Evolutionary conservation across 2,113 vertebrate genomes (phyloP).

Genomic region (Pavo muticus): DNA sequence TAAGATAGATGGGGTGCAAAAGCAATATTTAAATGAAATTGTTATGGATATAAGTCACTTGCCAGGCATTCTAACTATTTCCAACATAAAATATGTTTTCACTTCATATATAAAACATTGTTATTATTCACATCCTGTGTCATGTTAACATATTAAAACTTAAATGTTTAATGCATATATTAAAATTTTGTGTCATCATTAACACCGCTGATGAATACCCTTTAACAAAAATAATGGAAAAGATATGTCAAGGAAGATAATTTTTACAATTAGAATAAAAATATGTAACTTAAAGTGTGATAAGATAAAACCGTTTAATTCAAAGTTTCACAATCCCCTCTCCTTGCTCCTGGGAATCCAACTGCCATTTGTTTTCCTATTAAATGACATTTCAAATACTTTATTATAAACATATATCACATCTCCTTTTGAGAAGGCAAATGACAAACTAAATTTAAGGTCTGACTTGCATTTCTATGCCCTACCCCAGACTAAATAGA

Average conservation of each 20-base stretch:
- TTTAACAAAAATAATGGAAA: slow-evolving; percentile 80
- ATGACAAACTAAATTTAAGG: slow-evolving; percentile 80
- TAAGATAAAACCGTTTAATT: slow-evolving; percentile 76
- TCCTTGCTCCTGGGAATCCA: slow-evolving; percentile 61
- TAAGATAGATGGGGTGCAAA: slow-evolving; percentile 92
- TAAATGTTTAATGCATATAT: slow-evolving; percentile 89
- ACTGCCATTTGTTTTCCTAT: slow-evolving; percentile 81
- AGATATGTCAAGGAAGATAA: slow-evolving; percentile 79
- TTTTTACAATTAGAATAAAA: slow-evolving; percentile 84
- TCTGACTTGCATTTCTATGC: slow-evolving; percentile 69
- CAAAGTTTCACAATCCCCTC: slow-evolving; percentile 62
- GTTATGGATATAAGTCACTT: slow-evolving; percentile 89
- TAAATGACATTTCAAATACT: slow-evolving; percentile 83
- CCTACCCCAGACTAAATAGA: slow-evolving; percentile 68
- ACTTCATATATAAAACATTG: slow-evolving; percentile 88
- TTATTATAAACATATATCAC: slow-evolving; percentile 84
- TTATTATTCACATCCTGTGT: slow-evolving; percentile 85
- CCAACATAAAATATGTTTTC: slow-evolving; percentile 87
- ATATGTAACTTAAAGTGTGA: slow-evolving; percentile 74
- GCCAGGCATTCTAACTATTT: slow-evolving; percentile 83
- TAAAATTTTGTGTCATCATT: slow-evolving; percentile 86
- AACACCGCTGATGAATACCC: slow-evolving; percentile 80
- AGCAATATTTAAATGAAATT: slow-evolving; percentile 94
- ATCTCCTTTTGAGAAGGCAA: slow-evolving; percentile 78
- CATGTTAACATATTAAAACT: slow-evolving; percentile 87